Evolutionary conservation across 1,140 invertebrate species (phyloP).

Genomic region (Saccostrea glomerata): DNA sequence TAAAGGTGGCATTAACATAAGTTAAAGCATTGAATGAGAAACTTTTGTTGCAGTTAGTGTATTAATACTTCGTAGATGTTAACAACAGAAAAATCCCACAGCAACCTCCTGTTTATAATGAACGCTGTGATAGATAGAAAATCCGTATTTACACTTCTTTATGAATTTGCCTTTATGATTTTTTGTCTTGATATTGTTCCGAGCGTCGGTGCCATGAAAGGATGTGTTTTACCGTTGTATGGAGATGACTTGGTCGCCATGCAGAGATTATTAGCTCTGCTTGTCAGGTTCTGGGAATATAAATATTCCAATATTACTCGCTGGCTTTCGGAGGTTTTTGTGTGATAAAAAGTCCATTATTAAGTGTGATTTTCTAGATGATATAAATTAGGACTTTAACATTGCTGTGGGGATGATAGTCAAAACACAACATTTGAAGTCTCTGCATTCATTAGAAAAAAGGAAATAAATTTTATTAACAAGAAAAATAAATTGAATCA

Average conservation of each 20-base stretch:
- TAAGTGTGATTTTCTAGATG: neutral
- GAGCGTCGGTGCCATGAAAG: neutral
- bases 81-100: neutral
- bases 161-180: neutral
- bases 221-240: neutral
- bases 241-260: neutral
- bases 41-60: slow-evolving; percentile 5
- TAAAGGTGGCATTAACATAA: neutral
- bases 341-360: neutral
- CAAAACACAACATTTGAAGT: neutral
- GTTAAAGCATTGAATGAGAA: neutral
- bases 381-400: neutral
- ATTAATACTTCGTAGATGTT: neutral
- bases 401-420: neutral
- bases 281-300: too few relatives aligned
- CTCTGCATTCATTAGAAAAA: neutral
- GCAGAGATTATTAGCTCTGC: neutral
- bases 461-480: neutral
- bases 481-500: neutral
- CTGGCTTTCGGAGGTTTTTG: neutral
- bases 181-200: neutral
- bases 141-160: neutral
- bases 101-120: neutral
- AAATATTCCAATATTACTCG: neutral
- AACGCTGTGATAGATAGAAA: neutral